A percentile compares a stretch with the other conserved stretches of the same genome.
Evolutionary conservation across 2,888 invertebrate genomes (phyloP).

Genomic region (Choristoneura rosaceana): DNA sequence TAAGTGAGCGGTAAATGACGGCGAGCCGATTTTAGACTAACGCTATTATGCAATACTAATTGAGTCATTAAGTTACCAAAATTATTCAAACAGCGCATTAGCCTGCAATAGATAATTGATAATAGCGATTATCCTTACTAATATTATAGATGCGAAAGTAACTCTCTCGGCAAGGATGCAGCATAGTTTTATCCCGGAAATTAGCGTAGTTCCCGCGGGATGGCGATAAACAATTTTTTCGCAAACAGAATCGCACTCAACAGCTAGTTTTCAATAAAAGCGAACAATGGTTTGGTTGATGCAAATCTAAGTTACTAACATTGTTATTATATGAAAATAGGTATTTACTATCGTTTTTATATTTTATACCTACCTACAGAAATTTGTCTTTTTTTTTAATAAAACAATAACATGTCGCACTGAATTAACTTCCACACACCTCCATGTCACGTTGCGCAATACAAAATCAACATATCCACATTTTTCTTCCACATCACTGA

Average conservation of each 20-base stretch:
- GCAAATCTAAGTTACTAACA: too few species aligned
- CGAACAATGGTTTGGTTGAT: neutral
- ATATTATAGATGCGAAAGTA: too few species aligned
- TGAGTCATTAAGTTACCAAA: neutral
- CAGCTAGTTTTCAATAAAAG: neutral
- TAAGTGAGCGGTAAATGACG: constrained; percentile 18
- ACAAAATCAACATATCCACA: constrained; percentile 14
- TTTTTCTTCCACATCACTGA: constrained; percentile 41
- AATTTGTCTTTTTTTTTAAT: constrained; percentile 11
- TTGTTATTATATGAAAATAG: too few species aligned
- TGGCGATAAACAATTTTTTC: too few species aligned
- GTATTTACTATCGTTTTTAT: too few species aligned
- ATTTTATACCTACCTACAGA: too few species aligned
- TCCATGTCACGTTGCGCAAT: constrained; percentile 14
- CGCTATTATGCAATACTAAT: constrained; percentile 6
- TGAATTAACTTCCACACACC: constrained; percentile 20
- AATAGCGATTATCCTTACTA: neutral
- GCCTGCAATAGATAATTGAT: neutral
- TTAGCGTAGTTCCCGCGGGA: too few species aligned
- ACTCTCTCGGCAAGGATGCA: too few species aligned
- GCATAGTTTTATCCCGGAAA: too few species aligned
- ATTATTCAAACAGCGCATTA: neutral
- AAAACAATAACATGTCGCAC: neutral
- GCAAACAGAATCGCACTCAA: too few species aligned
- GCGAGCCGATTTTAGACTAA: neutral